phyloP scores from a whole-genome alignment of 2,113 vertebrate genomes.

The Hemibagrus wyckioides region DNA sequence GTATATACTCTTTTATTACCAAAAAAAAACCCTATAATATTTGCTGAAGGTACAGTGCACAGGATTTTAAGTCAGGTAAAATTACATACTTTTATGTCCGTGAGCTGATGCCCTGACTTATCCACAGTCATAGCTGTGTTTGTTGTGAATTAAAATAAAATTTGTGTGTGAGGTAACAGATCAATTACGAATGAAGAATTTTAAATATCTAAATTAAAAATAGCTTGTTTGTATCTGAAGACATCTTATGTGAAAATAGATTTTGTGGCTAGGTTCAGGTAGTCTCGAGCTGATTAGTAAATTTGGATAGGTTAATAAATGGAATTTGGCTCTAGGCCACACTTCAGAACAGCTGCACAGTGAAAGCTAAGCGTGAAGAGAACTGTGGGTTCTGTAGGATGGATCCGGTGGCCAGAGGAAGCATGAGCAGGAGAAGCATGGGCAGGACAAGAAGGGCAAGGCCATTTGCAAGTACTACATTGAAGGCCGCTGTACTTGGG shows the following conservation, averaged over 20 bases:
- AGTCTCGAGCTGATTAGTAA: background rate
- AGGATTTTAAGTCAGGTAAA: background rate
- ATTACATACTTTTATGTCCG: background rate
- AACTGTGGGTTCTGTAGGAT: slow-evolving; percentile 58
- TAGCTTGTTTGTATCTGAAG: background rate
- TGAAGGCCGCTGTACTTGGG: slow-evolving; percentile 93
- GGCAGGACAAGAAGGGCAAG: slow-evolving; percentile 91
- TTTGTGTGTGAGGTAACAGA: background rate
- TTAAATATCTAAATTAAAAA: background rate
- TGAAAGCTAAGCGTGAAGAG: background rate
- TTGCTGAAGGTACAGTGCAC: background rate
- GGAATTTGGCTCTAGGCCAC: too few species aligned
- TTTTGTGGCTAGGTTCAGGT: background rate
- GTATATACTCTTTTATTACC: background rate
- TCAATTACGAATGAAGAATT: background rate
- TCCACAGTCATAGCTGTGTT: background rate
- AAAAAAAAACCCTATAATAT: background rate
- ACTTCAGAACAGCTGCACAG: background rate
- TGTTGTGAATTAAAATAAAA: background rate
- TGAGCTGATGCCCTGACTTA: background rate
- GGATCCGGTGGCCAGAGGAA: slow-evolving; percentile 73
- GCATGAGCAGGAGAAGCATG: slow-evolving; percentile 83
- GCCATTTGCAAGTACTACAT: slow-evolving; percentile 98
- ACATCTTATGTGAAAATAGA: too few species aligned
- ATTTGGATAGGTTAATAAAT: background rate